Evolutionary conservation across 1,140 invertebrate genomes (phyloP).

Genomic region (Leptopilina boulardi): DNA sequence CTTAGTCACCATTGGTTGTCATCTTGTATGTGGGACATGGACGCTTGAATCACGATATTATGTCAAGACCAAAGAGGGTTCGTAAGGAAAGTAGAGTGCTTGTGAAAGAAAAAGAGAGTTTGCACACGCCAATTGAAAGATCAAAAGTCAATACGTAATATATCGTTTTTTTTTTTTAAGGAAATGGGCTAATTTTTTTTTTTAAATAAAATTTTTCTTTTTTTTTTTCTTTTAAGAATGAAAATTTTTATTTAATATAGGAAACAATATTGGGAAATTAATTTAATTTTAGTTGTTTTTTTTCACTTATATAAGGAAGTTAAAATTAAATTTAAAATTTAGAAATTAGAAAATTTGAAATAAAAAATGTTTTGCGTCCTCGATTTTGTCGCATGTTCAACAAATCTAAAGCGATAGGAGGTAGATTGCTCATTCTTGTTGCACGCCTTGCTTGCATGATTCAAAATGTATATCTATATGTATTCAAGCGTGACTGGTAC

Average conservation of each 20-base stretch:
- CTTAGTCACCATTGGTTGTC: conserved; percentile 60
- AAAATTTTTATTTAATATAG: too few species aligned
- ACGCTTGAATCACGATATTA: conserved; percentile 65
- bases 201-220: neutral
- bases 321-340: too few species aligned
- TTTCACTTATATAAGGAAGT: too few species aligned
- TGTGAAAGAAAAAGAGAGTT: conserved; percentile 49
- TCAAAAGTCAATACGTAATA: neutral
- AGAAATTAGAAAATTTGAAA: neutral
- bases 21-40: conserved; percentile 67
- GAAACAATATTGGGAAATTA: too few species aligned
- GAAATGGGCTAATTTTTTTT: neutral
- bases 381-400: neutral
- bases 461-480: conserved; percentile 31
- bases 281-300: too few species aligned
- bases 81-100: conserved; percentile 55
- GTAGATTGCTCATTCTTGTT: conserved; percentile 14
- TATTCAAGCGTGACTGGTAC: conserved; percentile 33
- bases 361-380: neutral
- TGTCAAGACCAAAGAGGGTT: conserved; percentile 64
- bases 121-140: conserved; percentile 22
- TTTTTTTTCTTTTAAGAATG: too few species aligned
- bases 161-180: neutral
- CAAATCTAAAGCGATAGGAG: neutral
- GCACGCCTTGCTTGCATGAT: conserved; percentile 41